Conservation (phyloP, 1,140 invertebrate species). For the Zeugodacus cucurbitae region DNA sequence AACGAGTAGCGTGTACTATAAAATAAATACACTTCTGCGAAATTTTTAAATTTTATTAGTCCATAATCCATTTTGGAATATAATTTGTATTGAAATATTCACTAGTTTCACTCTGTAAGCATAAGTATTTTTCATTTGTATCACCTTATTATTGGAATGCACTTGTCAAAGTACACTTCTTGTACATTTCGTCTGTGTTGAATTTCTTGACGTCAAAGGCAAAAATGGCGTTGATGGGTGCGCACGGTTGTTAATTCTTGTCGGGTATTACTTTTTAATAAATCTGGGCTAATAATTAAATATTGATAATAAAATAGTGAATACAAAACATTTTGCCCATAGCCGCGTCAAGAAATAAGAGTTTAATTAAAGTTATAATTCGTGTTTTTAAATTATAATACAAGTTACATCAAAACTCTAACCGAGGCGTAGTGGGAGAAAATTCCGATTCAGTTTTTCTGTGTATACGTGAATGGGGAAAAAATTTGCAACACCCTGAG, state of each 20-base stretch:
- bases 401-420: neutral
- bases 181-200: slow-evolving; percentile 15
- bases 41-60: no score
- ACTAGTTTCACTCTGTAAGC: no score
- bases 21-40: no score
- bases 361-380: neutral
- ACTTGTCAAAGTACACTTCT: neutral
- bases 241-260: neutral
- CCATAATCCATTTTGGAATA: no score
- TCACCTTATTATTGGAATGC: neutral
- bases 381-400: neutral
- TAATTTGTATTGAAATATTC: no score
- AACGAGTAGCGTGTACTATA: no score
- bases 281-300: neutral
- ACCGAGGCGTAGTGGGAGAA: neutral
- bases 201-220: slow-evolving; percentile 16
- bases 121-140: neutral
- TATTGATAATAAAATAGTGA: neutral
- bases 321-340: neutral
- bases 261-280: neutral
- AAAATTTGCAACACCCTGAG: slow-evolving; percentile 21
- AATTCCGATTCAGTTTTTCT: slow-evolving; percentile 29
- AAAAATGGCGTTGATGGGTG: slow-evolving; percentile 33
- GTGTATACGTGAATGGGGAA: slow-evolving; percentile 30
- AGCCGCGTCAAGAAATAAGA: neutral